Base-by-base conservation (phyloP, 2,797 vertebrate genomes). In the Dallia pectoralis region DNA sequence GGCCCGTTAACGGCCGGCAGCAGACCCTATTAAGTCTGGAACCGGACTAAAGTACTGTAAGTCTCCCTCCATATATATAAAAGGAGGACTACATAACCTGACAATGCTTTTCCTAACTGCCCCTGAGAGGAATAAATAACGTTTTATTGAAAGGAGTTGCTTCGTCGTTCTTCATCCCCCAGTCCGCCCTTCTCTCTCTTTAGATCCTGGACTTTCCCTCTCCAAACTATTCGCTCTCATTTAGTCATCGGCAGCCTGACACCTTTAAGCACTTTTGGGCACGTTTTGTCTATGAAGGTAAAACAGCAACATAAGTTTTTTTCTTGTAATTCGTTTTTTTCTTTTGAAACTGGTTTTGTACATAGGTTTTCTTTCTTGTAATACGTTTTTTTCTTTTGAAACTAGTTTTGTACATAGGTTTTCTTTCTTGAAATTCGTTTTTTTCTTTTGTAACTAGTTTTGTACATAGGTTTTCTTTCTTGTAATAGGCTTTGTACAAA, bases 1-100 rank as follows among this genome's bases (percentile, higher is more conserved):
- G 67, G 56, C 48, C 25, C 18, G 19, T 6, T 53, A 53, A 22
- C 53, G 70, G 73, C 67, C 2, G 51, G 33, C 70, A 25, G 36
- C 72, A 71, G 73, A 80, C 77, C 81, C 81, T 69, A 78, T 82
- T 84, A 83, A 74, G 12, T 76, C 72, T 32, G 33, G 59, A 74
- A 79, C 76, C 70, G 80, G 61, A 81, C 75, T n/a, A 18, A 73
- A 67, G 64, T 69, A 62, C 67, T 76, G 30, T n/a, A 49, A 77
- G 72, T 36, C 56, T 47, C 61, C 25, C 6, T 22, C n/a, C 71
- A 36, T 36, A 3, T 36, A 36, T 36, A 36, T 36, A 3, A n/a
- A n/a, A 53, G 2, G 51, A 19, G 51, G n/a, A n/a, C 18, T 22
- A 53, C n/a, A n/a, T 19, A 53, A 8, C 8, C 6, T 53, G 51